Conservation (phyloP, 2,888 invertebrate species). For the Serripes groenlandicus region DNA sequence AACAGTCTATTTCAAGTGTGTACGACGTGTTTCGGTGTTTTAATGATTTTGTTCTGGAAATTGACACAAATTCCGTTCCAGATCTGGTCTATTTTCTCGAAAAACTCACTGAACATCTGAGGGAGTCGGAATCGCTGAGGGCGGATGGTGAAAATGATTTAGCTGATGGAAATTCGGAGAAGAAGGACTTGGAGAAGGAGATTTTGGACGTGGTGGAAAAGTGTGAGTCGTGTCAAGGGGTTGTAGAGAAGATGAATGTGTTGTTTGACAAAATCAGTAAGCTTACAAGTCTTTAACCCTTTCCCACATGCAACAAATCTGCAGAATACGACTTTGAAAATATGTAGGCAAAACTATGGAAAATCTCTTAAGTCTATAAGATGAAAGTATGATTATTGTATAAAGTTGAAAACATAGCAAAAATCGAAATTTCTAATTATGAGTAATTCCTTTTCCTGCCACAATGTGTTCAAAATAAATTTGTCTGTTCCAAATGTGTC, state of each 20-base stretch:
- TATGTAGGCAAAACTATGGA: neutral
- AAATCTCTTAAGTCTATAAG: neutral
- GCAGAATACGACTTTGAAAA: too few relatives aligned
- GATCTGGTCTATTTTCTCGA: conserved; percentile 11
- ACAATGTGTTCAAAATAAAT: conserved; percentile 5
- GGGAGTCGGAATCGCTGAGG: neutral
- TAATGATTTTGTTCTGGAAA: neutral
- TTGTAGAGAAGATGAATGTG: neutral
- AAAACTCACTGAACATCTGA: conserved; percentile 6
- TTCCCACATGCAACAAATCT: too few relatives aligned
- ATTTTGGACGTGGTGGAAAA: conserved; percentile 13
- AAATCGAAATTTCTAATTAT: neutral
- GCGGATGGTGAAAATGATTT: neutral
- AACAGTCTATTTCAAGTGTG: conserved; percentile 12
- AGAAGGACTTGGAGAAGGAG: neutral
- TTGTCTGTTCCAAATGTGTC: too few relatives aligned
- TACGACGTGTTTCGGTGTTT: conserved; percentile 5
- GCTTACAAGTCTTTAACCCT: neutral
- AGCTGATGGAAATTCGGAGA: neutral
- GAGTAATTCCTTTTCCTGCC: neutral
- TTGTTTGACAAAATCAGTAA: conserved; percentile 3
- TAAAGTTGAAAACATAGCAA: conserved; percentile 12
- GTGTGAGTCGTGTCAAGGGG: conserved; percentile 17
- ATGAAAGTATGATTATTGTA: neutral
- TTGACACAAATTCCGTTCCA: conserved; percentile 10